Conservation (phyloP, 2,797 vertebrate genomes). For the Austrolebias charrua region DNA sequence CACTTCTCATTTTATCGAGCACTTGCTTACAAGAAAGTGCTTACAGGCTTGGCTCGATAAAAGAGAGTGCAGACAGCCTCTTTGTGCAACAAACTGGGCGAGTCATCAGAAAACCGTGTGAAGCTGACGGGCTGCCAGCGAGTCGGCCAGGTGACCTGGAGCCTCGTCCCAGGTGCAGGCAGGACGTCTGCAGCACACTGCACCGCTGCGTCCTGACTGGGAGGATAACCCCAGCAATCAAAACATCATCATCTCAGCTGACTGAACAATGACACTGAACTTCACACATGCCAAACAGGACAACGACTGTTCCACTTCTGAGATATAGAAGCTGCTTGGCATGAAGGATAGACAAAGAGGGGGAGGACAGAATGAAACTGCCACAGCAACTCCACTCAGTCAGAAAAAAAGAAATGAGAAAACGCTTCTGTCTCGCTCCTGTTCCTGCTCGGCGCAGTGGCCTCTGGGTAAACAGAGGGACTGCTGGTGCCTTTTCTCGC, state of each 20-base stretch:
- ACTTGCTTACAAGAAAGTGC: conserved; percentile 40
- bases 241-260: conserved; percentile 61
- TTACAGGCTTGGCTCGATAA: conserved; percentile 8
- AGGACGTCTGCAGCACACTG: conserved; percentile 26
- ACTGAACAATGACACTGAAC: conserved; percentile 47
- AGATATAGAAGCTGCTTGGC: conserved; percentile 24
- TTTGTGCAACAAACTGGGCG: conserved; percentile 54
- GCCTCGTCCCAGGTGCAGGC: conserved; percentile 21
- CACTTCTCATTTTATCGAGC: conserved; percentile 40
- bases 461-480: conserved; percentile 48
- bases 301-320: conserved; percentile 23
- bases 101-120: conserved; percentile 27
- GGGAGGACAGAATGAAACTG: conserved; percentile 49
- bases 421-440: conserved; percentile 25
- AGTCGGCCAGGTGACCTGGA: conserved; percentile 17
- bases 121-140: conserved; percentile 34
- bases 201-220: conserved; percentile 33
- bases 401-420: conserved; percentile 44
- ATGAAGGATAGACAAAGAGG: conserved; percentile 28
- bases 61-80: conserved; percentile 37
- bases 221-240: conserved; percentile 62
- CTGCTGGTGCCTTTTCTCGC: conserved; percentile 30
- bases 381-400: conserved; percentile 50
- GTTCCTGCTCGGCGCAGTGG: conserved; percentile 43
- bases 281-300: conserved; percentile 18